These are phyloP conservation scores for Linyphia triangularis DNA, from an alignment of 2,888 invertebrate species.

Conservation along the genomic window DNA sequence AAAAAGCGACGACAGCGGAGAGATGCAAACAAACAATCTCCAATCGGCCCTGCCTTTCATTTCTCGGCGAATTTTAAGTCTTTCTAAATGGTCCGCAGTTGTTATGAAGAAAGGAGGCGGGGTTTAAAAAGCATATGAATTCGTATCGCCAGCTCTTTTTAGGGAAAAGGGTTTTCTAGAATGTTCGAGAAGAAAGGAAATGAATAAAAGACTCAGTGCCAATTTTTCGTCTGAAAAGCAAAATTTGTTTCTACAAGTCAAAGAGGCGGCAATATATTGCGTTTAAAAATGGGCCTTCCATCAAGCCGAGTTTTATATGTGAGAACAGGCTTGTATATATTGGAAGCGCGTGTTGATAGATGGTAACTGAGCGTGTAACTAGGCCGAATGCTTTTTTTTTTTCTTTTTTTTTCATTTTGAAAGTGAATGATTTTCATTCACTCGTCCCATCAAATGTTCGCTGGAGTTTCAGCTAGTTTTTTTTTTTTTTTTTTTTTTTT, in stretches of 20 bases:
- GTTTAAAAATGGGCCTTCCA: constrained; percentile 53
- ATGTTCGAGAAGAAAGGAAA: constrained; percentile 27
- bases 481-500: constrained; percentile 3
- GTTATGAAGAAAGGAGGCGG: neutral
- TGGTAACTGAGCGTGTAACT: constrained; percentile 48
- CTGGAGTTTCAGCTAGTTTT: constrained; percentile 16
- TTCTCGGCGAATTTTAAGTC: constrained; percentile 22
- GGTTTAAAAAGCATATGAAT: neutral
- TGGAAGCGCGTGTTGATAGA: constrained; percentile 32
- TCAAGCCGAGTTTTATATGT: constrained; percentile 10
- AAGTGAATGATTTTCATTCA: constrained; percentile 43
- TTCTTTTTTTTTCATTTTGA: constrained; percentile 9
- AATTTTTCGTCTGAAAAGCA: constrained; percentile 33
- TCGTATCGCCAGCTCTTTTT: constrained; percentile 2
- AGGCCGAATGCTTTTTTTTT: constrained; percentile 11
- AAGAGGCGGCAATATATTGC: constrained; percentile 52
- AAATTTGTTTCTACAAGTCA: constrained; percentile 57
- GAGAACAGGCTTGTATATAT: constrained; percentile 27
- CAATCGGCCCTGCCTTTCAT: constrained; percentile 4
- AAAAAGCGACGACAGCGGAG: constrained; percentile 27
- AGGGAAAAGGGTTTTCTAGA: neutral
- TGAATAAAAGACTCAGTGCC: constrained; percentile 33
- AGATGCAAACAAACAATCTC: constrained; percentile 32
- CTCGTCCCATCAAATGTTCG: neutral
- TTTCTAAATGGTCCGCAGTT: constrained; percentile 1